Evolutionary conservation across 2,113 vertebrate species (phyloP), one percentile per base, ranked within the genome.

Genomic region (Pitta sordida): DNA sequence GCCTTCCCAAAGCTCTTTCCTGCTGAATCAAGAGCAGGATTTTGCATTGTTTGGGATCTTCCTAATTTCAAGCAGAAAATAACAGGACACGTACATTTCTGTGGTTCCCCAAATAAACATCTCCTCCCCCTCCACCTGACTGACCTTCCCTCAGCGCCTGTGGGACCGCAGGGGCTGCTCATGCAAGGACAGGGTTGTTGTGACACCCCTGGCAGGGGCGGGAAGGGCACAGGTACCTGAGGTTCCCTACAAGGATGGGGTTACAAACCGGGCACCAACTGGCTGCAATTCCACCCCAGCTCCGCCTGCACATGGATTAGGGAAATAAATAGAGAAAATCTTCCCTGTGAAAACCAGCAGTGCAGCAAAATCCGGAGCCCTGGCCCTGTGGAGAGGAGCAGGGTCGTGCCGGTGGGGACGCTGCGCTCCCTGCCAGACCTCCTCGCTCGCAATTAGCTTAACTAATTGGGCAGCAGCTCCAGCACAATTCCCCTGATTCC

Each of bases 201-300:
- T 3, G 1, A 3, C 22, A 10, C 2, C 18, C 62, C 17, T 3
- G 8, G 27, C 2, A 10, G 5, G 1, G 26, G 22, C 0, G 0
- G 53, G 44, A 27, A 30, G 64, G 46, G 44, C 41, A 6, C 16
- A 3, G 41, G 20, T 36, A 7, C 2, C 56, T 0, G 67, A 11
- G 7, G 3, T 4, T 13, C 0, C 7, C 26, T 4, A 8, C 44
- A 20, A 37, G 58, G 62, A 21, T 5, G 13, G 8, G 10, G 18
- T 27, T 9, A 24, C 77, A 44, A 65, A 67, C 21, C 76, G n/a
- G 21, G 36, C 74, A 36, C 0, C 10, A 0, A 1, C 0, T 0
- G 23, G 23, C 36, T 14, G 60, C 1, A 15, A 39, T 18, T 4
- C 18, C 49, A 7, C 3, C 17, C 22, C 26, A 0, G 16, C 4